Conservation (phyloP, 2,797 vertebrate genomes). For the Hapalemur alaotrensis region DNA sequence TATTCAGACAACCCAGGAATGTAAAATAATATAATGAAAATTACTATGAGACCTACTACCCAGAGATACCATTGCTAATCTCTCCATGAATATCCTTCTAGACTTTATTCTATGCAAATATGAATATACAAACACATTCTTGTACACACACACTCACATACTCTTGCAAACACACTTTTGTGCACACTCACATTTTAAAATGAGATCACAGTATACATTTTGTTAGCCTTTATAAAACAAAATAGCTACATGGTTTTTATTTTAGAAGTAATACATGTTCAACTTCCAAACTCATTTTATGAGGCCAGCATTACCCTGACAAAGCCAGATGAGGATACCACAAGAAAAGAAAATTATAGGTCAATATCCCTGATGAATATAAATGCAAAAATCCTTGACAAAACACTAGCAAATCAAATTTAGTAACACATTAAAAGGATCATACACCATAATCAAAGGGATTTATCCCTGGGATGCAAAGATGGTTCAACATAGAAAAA, state of each 20-base stretch:
- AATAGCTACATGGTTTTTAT: not conserved
- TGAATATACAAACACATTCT: not conserved
- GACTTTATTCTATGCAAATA: not conserved
- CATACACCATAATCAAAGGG: not conserved
- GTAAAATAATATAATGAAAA: slow-evolving; percentile 1
- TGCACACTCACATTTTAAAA: not conserved
- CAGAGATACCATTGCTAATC: not conserved
- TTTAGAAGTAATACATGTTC: not conserved
- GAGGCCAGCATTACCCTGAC: not conserved
- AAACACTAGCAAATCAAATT: not conserved
- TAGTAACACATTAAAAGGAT: not conserved
- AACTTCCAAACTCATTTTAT: not conserved
- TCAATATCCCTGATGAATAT: not conserved
- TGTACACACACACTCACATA: not conserved
- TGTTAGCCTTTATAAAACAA: not conserved
- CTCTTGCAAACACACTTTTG: not conserved
- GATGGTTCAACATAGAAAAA: not conserved
- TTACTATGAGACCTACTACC: not conserved
- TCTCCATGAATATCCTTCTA: not conserved
- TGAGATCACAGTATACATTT: not conserved
- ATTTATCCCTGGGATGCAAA: not conserved
- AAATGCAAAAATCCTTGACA: not conserved
- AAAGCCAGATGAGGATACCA: not conserved
- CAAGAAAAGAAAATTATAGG: not conserved
- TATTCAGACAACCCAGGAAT: not conserved